These are phyloP conservation scores for Mormyrus iriodes DNA, from an alignment of 2,113 vertebrate species.

Conservation along the genomic window DNA sequence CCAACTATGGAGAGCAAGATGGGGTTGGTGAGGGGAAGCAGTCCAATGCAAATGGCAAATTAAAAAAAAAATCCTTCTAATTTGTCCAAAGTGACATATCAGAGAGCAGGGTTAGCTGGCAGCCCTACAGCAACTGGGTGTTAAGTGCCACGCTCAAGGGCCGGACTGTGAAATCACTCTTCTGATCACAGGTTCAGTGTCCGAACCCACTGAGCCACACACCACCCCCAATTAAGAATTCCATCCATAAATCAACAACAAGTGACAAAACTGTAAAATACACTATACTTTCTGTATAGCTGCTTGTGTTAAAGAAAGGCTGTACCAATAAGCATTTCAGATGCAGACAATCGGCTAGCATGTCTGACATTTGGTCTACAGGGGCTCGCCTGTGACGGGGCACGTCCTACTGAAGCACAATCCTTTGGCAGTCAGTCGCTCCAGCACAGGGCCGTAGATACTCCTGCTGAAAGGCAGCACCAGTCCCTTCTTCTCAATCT, in stretches of 20 bases:
- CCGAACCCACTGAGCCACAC: not conserved
- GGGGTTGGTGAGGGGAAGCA: too few relatives aligned
- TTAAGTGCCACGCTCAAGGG: not conserved
- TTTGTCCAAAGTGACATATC: too few relatives aligned
- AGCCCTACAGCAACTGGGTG: too few relatives aligned
- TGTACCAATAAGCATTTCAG: not conserved
- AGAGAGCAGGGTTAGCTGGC: not conserved
- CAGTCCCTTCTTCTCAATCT: constrained; percentile 78
- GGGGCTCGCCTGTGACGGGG: constrained; percentile 44
- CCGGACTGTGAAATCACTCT: not conserved
- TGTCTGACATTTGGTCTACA: constrained; percentile 25
- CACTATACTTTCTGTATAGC: not conserved
- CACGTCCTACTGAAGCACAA: constrained; percentile 69
- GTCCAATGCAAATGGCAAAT: too few relatives aligned
- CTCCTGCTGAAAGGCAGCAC: constrained; percentile 78
- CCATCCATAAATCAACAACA: not conserved
- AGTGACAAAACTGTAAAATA: not conserved
- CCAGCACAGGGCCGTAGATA: constrained; percentile 75
- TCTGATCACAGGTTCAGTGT: not conserved
- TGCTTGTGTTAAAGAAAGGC: not conserved
- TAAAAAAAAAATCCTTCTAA: too few relatives aligned
- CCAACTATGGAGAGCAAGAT: too few relatives aligned
- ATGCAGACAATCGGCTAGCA: not conserved
- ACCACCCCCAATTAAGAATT: not conserved
- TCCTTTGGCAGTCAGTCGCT: constrained; percentile 75